Percentiles rank a stretch among this genome's conserved stretches.
These are phyloP conservation scores for Heptranchias perlo DNA, from an alignment of 2,113 vertebrate species.

Conservation along the genomic window DNA sequence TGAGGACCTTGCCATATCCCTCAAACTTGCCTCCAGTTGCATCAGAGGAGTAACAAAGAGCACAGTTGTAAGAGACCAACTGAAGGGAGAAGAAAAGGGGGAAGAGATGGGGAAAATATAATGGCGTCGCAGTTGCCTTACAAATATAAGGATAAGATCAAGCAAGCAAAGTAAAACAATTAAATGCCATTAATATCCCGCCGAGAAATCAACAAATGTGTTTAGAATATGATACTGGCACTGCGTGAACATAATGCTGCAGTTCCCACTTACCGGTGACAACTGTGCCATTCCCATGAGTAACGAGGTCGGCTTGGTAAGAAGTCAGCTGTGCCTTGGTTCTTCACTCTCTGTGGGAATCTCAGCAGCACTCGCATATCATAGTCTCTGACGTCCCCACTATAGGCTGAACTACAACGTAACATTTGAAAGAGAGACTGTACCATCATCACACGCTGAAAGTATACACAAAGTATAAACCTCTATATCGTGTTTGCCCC, in stretches of 20 bases:
- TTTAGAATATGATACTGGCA: background rate
- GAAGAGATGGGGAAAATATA: background rate
- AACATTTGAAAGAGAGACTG: constrained; percentile 40
- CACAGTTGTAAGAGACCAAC: background rate
- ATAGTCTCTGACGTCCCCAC: constrained; percentile 71
- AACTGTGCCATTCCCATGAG: constrained; percentile 97
- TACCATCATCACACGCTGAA: background rate
- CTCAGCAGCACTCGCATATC: constrained; percentile 83
- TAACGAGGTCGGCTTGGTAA: constrained; percentile 86
- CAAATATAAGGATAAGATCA: background rate
- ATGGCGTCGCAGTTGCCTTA: background rate
- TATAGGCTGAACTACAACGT: constrained; percentile 67
- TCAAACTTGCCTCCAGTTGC: background rate
- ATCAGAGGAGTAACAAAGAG: background rate
- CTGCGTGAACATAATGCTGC: background rate
- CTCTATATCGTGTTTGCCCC: background rate
- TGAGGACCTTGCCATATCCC: background rate
- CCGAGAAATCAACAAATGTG: background rate
- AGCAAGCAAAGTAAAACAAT: background rate
- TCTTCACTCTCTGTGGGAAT: constrained; percentile 93
- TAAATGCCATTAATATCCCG: background rate
- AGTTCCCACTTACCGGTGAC: constrained; percentile 79
- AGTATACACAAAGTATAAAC: background rate
- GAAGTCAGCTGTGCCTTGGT: constrained; percentile 91
- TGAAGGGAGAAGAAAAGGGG: background rate